Evolutionary conservation across 2,888 invertebrate species (phyloP).

Genomic region (Octodonta nipae): DNA sequence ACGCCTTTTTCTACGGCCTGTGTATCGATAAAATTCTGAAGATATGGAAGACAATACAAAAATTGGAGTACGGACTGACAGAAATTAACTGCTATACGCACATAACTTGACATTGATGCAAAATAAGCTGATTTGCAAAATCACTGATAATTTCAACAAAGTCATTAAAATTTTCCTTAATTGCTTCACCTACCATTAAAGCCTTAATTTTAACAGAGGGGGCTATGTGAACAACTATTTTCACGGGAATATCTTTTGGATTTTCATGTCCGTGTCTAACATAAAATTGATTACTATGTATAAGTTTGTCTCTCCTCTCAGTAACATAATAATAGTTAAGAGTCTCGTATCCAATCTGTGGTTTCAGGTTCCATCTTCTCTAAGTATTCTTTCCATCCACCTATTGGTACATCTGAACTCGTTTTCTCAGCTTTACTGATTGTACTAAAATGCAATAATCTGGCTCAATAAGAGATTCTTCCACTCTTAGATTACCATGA

Average conservation of each 20-base stretch:
- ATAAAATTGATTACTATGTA: constrained; percentile 67
- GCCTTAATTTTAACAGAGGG: constrained; percentile 63
- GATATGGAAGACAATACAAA: no score
- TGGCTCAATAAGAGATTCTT: constrained; percentile 72
- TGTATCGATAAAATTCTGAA: no score
- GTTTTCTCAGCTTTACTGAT: constrained; percentile 68
- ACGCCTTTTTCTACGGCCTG: no score
- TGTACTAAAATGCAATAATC: constrained; percentile 74
- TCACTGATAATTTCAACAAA: constrained; percentile 73
- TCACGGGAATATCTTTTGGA: constrained; percentile 49
- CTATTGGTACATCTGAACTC: constrained; percentile 93
- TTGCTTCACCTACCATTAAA: constrained; percentile 46
- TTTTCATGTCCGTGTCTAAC: constrained; percentile 68
- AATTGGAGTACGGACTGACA: no score
- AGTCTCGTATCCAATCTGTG: constrained; percentile 41
- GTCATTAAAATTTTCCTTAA: constrained; percentile 65
- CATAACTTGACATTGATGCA: no score
- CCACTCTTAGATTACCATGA: constrained; percentile 57
- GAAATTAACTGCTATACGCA: no score
- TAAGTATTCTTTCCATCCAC: constrained; percentile 53
- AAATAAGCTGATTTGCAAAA: no score
- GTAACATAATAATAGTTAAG: constrained; percentile 76
- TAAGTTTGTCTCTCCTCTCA: constrained; percentile 73
- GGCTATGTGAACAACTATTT: constrained; percentile 59
- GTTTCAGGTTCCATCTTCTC: constrained; percentile 34